Conservation (phyloP, 2,797 vertebrate species). For the Bradypodion ventrale region DNA sequence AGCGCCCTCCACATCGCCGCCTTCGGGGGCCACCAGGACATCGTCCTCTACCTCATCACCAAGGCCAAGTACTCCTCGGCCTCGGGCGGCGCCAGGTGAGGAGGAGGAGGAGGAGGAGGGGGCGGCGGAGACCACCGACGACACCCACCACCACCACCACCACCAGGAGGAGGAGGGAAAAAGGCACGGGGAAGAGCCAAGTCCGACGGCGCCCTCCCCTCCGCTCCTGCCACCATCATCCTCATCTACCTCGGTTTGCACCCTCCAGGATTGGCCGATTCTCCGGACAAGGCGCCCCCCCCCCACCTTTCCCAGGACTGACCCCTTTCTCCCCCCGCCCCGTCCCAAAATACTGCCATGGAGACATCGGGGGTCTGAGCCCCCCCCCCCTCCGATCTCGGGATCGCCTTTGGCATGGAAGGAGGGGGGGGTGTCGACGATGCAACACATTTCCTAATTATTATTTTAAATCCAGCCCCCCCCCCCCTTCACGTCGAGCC, state of each 20-base stretch:
- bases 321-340: constrained; percentile 39
- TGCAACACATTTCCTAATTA: no score
- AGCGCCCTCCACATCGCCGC: constrained; percentile 98
- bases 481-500: no score
- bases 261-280: constrained; percentile 78
- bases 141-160: background rate
- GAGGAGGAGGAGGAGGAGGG: no score
- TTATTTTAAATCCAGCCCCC: no score
- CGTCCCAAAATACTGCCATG: background rate
- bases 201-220: background rate
- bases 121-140: constrained; percentile 57
- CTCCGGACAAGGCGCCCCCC: no score
- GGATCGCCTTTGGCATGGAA: no score
- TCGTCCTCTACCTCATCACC: constrained; percentile 98
- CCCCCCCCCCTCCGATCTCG: no score
- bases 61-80: constrained; percentile 96
- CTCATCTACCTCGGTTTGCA: constrained; percentile 95
- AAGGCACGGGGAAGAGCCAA: constrained; percentile 81
- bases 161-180: background rate
- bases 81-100: constrained; percentile 79
- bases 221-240: no score
- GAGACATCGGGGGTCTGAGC: no score
- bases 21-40: constrained; percentile 98
- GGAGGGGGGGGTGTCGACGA: no score
- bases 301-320: no score